Evolutionary conservation across 37 sponge, comb jelly and placozoan species (phyloP).

Genomic region (Ephydatia muelleri): DNA sequence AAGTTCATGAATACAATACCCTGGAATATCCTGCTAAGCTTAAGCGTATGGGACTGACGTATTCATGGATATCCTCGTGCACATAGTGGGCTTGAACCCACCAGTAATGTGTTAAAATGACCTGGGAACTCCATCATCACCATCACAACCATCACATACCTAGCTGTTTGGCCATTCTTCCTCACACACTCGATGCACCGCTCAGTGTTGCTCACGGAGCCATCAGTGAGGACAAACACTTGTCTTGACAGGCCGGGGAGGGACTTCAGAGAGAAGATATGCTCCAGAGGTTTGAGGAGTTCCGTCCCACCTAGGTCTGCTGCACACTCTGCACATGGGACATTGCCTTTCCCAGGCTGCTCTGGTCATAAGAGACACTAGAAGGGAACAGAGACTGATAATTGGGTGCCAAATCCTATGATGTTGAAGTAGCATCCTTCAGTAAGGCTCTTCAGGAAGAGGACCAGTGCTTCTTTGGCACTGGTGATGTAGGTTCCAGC

Average conservation of each 20-base stretch:
- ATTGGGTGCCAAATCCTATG: slow-evolving; percentile 64
- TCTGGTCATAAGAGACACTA: slow-evolving; percentile 65
- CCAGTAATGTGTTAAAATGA: too few relatives aligned
- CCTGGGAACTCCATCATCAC: too few relatives aligned
- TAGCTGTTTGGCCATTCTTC: slow-evolving; percentile 33
- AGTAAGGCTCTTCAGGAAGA: slow-evolving; percentile 76
- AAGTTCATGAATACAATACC: too few relatives aligned
- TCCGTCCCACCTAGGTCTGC: slow-evolving; percentile 82
- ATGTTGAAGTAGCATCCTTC: slow-evolving; percentile 79
- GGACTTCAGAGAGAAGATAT: slow-evolving; percentile 38
- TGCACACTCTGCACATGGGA: slow-evolving; percentile 32
- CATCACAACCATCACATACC: slow-evolving; percentile 19
- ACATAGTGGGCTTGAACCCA: background rate
- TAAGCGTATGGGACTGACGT: background rate
- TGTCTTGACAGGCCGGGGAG: slow-evolving; percentile 42
- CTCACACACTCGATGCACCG: slow-evolving; percentile 45
- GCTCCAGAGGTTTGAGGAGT: slow-evolving; percentile 59
- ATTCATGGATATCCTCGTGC: background rate
- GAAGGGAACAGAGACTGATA: slow-evolving; percentile 57
- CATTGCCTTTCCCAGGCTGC: slow-evolving; percentile 53
- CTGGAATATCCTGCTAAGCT: too few relatives aligned
- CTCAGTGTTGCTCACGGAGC: too few relatives aligned
- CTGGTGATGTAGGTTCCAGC: slow-evolving; percentile 55
- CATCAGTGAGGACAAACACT: too few relatives aligned
- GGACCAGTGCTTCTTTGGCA: slow-evolving; percentile 62